Evolutionary conservation across 1,140 invertebrate species (phyloP), one percentile per base, ranked within the genome.

Genomic region (Araneus ventricosus): DNA sequence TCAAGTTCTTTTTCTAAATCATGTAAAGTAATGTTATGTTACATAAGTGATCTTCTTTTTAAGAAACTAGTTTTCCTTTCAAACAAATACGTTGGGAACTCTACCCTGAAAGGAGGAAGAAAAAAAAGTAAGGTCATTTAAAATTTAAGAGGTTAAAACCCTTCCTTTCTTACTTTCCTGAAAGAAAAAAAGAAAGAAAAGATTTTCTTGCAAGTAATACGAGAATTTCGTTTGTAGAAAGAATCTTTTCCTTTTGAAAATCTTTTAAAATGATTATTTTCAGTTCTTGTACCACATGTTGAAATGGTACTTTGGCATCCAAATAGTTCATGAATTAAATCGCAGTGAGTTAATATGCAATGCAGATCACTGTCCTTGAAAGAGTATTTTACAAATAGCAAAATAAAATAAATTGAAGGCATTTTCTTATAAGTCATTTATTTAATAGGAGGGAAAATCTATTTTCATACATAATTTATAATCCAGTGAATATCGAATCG

Each of bases 131-230:
- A 86, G 57, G 84, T 86, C 84, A 86, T 86, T 24, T 86, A 86
- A 86, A 86, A 86, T 86, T 86, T 86, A 86, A 30, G 30, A 61
- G 57, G 45, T 86, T 86, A 86, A 86, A 61, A 86, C 24, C 45
- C 45, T 57, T 82, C 30, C n/a, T 45, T 52, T 82, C 41, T 75
- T 75, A 37, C 70, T 75, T 75, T 37, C 63, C 14, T 34, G 27
- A 30, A 34, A 4, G 14, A 34, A 24, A 70, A 80, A 80, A 82
- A 82, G 14, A 7, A 30, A 17, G 27, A n/a, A 7, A 30, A 17
- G 27, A 22, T 41, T 82, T 82, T 82, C 41, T 22, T 8, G 39
- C 39, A 41, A 82, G 80, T 41, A 45, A 41, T n/a, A 52, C 24
- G 22, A 17, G 41, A 27, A 30, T 75, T 75, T 75, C 30, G 41